Evolutionary conservation across 64 coral and sea anemone species (phyloP).

Genomic region (Acropora yongei): DNA sequence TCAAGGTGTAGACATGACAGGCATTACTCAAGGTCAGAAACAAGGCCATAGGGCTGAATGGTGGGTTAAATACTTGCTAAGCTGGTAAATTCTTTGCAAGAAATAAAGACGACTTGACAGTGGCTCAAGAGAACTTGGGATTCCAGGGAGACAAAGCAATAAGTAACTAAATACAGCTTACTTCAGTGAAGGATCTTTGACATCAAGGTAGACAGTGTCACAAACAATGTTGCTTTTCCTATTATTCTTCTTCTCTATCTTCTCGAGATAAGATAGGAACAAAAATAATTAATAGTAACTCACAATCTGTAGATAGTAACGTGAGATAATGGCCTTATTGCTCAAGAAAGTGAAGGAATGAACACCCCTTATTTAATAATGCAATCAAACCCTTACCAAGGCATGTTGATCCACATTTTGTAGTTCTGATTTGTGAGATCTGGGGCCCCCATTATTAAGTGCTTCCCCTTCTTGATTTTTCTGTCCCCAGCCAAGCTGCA

Average conservation of each 20-base stretch:
- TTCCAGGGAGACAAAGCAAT: neutral
- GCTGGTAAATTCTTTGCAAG: too few relatives aligned
- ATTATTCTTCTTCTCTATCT: neutral
- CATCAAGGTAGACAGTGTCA: neutral
- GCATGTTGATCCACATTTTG: neutral
- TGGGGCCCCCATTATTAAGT: neutral
- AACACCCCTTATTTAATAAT: neutral
- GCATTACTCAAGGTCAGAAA: too few relatives aligned
- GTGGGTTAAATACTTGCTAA: too few relatives aligned
- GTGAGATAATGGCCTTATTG: neutral
- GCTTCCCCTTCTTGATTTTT: neutral
- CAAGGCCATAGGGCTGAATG: too few relatives aligned
- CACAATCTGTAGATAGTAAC: neutral
- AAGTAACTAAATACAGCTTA: neutral
- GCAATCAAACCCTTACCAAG: neutral
- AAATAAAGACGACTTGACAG: too few relatives aligned
- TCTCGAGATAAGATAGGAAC: neutral
- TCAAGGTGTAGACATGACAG: too few relatives aligned
- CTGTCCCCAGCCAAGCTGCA: slow-evolving; percentile 75
- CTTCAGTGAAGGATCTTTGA: neutral
- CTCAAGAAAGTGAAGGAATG: neutral
- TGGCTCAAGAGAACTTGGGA: too few relatives aligned
- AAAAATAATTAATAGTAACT: neutral
- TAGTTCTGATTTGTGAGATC: neutral
- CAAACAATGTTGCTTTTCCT: slow-evolving; percentile 18